phyloP scores from a whole-genome alignment of 1,140 invertebrate species.

The Holcopasites calliopsidis region DNA sequence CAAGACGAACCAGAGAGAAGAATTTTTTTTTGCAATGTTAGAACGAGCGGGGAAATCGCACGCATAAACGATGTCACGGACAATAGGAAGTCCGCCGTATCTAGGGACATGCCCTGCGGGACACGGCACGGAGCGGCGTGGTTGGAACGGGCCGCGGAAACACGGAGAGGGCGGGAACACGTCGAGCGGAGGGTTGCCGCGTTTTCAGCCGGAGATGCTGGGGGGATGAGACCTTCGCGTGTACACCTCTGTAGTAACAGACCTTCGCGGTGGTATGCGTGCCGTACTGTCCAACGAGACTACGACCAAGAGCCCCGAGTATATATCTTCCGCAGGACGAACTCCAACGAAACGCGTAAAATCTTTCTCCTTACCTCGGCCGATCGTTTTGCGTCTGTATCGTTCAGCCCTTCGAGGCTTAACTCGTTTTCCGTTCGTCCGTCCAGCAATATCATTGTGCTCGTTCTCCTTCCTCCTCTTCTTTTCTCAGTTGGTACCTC shows the following conservation, averaged over 20 bases:
- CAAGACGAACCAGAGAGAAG: constrained; percentile 61
- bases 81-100: constrained; percentile 66
- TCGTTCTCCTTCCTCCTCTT: too few relatives aligned
- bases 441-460: background rate
- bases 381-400: constrained; percentile 38
- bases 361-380: constrained; percentile 40
- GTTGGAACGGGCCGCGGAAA: constrained; percentile 79
- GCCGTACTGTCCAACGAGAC: too few relatives aligned
- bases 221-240: constrained; percentile 53
- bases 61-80: constrained; percentile 53
- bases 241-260: constrained; percentile 38
- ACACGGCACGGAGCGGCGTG: constrained; percentile 77
- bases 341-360: constrained; percentile 52
- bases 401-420: constrained; percentile 1
- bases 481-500: too few relatives aligned
- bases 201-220: constrained; percentile 45
- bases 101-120: constrained; percentile 79
- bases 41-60: background rate
- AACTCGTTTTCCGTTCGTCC: background rate
- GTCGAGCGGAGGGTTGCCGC: constrained; percentile 64
- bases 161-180: constrained; percentile 77
- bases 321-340: constrained; percentile 75
- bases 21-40: constrained; percentile 56
- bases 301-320: too few relatives aligned
- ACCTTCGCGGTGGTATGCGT: too few relatives aligned